Conservation (phyloP, 2,113 vertebrate genomes). For the Dicaeum eximium region DNA sequence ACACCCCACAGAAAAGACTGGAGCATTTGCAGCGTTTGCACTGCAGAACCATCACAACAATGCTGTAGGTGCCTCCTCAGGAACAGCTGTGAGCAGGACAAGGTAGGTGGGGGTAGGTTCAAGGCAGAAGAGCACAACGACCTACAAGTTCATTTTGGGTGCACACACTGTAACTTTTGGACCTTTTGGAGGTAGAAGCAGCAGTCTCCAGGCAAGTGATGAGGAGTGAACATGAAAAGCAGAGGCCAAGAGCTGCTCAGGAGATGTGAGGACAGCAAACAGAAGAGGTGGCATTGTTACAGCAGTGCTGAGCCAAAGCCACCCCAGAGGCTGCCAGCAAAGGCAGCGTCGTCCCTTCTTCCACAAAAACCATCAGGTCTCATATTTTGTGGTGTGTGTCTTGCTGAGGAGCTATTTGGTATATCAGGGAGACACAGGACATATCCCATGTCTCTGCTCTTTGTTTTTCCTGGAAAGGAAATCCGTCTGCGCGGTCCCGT, state of each 20-base stretch:
- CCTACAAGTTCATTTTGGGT: not conserved
- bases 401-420: not conserved
- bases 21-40: not conserved
- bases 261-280: not conserved
- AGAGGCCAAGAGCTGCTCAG: not conserved
- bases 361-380: not conserved
- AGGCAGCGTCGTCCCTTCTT: not conserved
- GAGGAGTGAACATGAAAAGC: not conserved
- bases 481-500: not conserved
- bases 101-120: not conserved
- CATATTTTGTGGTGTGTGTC: not conserved
- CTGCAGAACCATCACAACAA: not conserved
- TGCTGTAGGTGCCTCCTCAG: not conserved
- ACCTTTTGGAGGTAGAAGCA: not conserved
- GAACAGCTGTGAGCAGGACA: not conserved
- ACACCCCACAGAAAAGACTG: not conserved
- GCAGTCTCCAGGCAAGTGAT: not conserved
- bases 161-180: not conserved
- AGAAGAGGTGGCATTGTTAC: not conserved
- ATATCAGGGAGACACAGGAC: slow-evolving; percentile 15
- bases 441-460: not conserved
- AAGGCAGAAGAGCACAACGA: not conserved
- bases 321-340: not conserved
- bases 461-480: slow-evolving; percentile 40
- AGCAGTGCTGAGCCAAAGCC: not conserved